Evolutionary conservation across 2,113 vertebrate genomes (phyloP), one percentile per base, ranked within the genome.

Genomic region (Zeus faber): DNA sequence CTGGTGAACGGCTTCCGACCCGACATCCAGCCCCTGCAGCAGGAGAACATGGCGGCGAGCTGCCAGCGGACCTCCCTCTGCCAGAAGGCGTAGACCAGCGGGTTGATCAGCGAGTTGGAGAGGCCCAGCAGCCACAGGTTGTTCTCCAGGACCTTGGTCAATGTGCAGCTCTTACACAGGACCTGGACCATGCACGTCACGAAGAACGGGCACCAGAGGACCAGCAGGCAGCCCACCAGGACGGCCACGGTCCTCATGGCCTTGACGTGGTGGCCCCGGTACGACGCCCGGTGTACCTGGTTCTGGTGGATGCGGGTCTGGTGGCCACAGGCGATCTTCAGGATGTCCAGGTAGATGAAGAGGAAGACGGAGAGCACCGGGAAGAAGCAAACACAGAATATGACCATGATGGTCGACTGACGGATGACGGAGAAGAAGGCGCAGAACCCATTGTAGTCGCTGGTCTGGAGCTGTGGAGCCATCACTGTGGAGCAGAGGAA

Each of bases 301-400:
- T 85, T 88, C 62, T 88, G 89, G 10, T 97, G 95, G n/a, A n/a
- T n/a, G n/a, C n/a, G n/a, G n/a, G n/a, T n/a, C n/a, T n/a, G n/a
- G n/a, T n/a, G n/a, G 58, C 48, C 37, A 0, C 88, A 91, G 52
- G 95, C 93, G 0, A 95, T 89, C 66, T 94, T 94, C 66, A 97
- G 87, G 80, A 97, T 93, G 87, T 96, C 92, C 0, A 94, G 91
- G 85, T 97, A 97, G 72, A 97, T 92, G 75, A 90, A 97, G 59
- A 93, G 35, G 54, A 96, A 95, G 44, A 90, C 61, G 0, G 85
- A 81, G 24, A 93, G 83, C 0, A 84, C 69, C 0, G 95, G 93
- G 85, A 96, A 93, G 85, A 96, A 97, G 61, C 88, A 84, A 0
- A 53, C 0, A 1, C 89, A 90, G 86, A 91, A 92, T 23, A 94